phyloP scores from a whole-genome alignment of 2,797 vertebrate species.

The Pteronotus mesoamericanus region DNA sequence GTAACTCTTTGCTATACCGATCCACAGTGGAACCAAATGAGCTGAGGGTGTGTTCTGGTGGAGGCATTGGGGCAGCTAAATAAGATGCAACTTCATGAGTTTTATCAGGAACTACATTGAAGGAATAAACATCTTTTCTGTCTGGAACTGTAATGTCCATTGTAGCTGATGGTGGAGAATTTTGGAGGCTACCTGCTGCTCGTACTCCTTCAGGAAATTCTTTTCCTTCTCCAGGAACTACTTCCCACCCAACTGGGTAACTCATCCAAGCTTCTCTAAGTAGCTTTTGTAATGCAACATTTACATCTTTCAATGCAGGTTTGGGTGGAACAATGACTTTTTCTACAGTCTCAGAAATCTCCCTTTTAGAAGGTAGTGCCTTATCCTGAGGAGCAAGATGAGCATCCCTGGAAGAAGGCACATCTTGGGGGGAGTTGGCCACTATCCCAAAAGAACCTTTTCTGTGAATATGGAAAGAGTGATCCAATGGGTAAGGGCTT shows the following conservation, averaged over 20 bases:
- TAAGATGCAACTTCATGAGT: not conserved
- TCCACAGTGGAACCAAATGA: not conserved
- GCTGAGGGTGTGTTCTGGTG: not conserved
- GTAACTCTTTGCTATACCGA: not conserved
- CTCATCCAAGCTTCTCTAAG: slow-evolving; percentile 49
- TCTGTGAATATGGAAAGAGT: not conserved
- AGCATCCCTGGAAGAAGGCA: not conserved
- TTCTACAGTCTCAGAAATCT: slow-evolving; percentile 75
- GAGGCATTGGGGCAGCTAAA: not conserved
- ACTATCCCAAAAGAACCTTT: not conserved
- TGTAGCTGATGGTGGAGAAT: not conserved
- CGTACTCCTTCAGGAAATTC: not conserved
- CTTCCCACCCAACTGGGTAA: not conserved
- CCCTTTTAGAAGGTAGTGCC: slow-evolving; percentile 30
- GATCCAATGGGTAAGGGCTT: not conserved
- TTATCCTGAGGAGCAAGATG: not conserved
- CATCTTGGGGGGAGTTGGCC: not conserved
- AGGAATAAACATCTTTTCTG: not conserved
- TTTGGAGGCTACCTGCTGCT: not conserved
- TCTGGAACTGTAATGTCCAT: not conserved
- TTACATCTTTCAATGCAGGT: slow-evolving; percentile 40
- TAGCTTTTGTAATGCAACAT: slow-evolving; percentile 63
- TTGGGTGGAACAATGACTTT: slow-evolving; percentile 66
- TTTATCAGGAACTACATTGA: not conserved
- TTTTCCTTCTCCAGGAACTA: not conserved